phyloP scores from a whole-genome alignment of 2,797 vertebrate species.

The Nannoperca australis region DNA sequence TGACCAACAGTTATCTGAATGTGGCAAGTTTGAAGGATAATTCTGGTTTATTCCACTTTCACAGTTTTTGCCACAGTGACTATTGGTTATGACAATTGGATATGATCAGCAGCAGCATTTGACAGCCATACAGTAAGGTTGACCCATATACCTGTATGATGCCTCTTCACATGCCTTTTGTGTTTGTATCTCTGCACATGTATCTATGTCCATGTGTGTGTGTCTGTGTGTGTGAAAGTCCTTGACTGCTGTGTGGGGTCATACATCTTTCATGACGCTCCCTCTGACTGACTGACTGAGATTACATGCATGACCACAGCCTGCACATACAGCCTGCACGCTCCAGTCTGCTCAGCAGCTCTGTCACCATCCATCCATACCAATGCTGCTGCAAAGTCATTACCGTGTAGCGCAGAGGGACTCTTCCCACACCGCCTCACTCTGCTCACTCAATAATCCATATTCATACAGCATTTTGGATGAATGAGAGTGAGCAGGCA shows the following conservation, averaged over 20 bases:
- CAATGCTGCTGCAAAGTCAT: slow-evolving; percentile 45
- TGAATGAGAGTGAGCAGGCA: slow-evolving; percentile 36
- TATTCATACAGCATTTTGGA: slow-evolving; percentile 55
- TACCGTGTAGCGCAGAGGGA: slow-evolving; percentile 13
- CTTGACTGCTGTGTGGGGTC: slow-evolving; percentile 8
- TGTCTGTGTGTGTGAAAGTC: background rate
- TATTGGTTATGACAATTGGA: too few relatives aligned
- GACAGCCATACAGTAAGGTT: background rate
- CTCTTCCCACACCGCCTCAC: background rate
- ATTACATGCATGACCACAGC: slow-evolving; percentile 59
- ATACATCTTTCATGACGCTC: slow-evolving; percentile 65
- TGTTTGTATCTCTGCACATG: background rate
- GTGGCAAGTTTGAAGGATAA: too few relatives aligned
- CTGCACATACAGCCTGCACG: slow-evolving; percentile 7
- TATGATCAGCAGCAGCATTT: background rate
- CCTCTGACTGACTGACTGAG: slow-evolving; percentile 48
- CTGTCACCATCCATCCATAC: slow-evolving; percentile 36
- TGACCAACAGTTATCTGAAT: too few relatives aligned
- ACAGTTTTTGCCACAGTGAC: too few relatives aligned
- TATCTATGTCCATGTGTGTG: background rate
- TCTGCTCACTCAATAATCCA: slow-evolving; percentile 50
- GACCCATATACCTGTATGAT: background rate
- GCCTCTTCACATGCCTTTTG: background rate
- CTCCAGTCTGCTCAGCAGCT: slow-evolving; percentile 44
- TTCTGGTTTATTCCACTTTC: too few relatives aligned